These are phyloP conservation scores for Gallinago undulata DNA, from an alignment of 2,113 vertebrate genomes.

Conservation along the genomic window DNA sequence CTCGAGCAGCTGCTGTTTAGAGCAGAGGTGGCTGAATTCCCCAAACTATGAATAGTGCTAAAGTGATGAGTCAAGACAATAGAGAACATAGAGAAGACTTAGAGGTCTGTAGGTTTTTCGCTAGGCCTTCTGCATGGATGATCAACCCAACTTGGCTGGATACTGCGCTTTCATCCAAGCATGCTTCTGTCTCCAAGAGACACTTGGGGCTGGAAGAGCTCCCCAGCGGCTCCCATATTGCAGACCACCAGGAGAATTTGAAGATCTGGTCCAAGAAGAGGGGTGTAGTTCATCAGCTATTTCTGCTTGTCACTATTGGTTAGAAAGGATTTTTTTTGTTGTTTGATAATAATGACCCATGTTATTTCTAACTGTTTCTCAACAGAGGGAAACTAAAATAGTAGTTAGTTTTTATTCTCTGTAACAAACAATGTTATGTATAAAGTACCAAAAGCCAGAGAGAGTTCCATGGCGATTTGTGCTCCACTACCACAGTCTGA, in stretches of 20 bases:
- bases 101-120: background rate
- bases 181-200: background rate
- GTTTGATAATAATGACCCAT: background rate
- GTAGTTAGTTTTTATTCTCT: background rate
- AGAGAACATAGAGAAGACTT: background rate
- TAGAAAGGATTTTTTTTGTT: background rate
- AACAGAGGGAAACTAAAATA: background rate
- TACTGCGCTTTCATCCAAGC: background rate
- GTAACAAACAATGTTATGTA: background rate
- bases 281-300: background rate
- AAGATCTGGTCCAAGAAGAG: background rate
- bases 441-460: background rate
- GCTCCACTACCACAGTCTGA: background rate
- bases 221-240: background rate
- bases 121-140: background rate
- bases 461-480: background rate
- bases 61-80: background rate
- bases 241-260: background rate
- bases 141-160: background rate
- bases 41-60: background rate
- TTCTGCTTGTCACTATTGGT: background rate
- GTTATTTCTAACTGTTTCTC: background rate
- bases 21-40: background rate
- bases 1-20: background rate
- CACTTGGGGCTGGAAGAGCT: background rate